These are phyloP conservation scores for Catharus fuscescens DNA, from an alignment of 2,113 vertebrate genomes.

Conservation along the genomic window DNA sequence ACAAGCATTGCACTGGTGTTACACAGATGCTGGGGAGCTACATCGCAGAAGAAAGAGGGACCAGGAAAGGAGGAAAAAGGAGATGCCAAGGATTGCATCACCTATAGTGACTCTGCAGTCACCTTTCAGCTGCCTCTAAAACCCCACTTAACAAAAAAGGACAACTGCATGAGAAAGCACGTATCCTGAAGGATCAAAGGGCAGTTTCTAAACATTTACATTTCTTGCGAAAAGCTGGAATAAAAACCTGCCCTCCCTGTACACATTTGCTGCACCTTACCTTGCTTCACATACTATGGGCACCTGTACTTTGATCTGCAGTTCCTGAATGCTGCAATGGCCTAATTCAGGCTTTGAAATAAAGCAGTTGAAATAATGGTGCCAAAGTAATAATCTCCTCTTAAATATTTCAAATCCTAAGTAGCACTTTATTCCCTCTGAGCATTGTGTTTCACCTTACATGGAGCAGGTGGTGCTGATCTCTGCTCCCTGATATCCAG, in stretches of 20 bases:
- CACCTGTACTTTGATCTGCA: neutral
- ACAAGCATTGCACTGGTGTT: neutral
- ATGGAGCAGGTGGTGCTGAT: neutral
- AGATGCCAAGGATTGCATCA: neutral
- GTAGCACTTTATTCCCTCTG: neutral
- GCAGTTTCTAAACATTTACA: neutral
- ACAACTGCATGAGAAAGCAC: neutral
- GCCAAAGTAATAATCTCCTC: neutral
- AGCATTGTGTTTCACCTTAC: neutral
- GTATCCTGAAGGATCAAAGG: neutral
- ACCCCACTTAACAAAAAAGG: neutral
- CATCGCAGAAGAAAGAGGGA: neutral
- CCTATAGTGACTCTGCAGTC: neutral
- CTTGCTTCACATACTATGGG: neutral
- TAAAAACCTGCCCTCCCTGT: slow-evolving; percentile 10
- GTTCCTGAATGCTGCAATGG: neutral
- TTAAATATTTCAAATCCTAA: slow-evolving; percentile 29
- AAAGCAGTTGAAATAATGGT: neutral
- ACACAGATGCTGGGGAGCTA: neutral
- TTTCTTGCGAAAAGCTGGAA: neutral
- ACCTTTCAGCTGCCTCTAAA: neutral
- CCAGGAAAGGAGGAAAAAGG: neutral
- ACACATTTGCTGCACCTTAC: neutral
- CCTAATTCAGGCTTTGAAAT: neutral
- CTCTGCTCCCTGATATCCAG: neutral